A percentile compares a stretch with the other conserved stretches of the same genome.
phyloP scores from a whole-genome alignment of 2,797 vertebrate species.

The Gallinago stenura region DNA sequence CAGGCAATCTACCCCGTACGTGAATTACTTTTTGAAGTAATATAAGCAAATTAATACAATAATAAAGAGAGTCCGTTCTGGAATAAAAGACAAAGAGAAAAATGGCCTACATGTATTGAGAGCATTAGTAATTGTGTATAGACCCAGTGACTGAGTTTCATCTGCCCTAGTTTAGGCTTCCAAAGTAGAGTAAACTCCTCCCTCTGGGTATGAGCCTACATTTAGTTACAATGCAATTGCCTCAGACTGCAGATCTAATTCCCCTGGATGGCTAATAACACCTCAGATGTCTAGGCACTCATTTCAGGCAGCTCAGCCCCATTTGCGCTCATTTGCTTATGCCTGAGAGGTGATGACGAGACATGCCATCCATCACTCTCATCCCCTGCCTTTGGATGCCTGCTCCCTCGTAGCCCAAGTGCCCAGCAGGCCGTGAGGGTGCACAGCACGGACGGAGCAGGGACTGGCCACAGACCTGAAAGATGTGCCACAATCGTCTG shows the following conservation, averaged over 20 bases:
- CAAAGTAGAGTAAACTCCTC: background rate
- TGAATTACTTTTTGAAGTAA: background rate
- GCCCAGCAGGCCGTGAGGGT: background rate
- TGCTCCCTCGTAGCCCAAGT: rapidly evolving
- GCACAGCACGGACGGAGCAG: rapidly evolving
- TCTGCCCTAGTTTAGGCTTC: slow-evolving; percentile 1
- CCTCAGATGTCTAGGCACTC: background rate
- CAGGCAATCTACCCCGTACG: background rate
- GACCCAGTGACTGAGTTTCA: background rate
- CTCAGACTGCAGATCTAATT: background rate
- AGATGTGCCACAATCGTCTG: rapidly evolving
- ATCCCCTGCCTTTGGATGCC: background rate
- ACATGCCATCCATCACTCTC: background rate
- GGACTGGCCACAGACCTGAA: background rate
- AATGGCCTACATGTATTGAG: background rate
- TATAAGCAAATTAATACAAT: background rate
- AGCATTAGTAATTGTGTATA: background rate
- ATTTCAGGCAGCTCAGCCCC: background rate
- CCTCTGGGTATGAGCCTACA: background rate
- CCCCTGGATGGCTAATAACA: background rate
- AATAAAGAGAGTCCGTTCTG: background rate
- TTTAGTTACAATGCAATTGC: background rate
- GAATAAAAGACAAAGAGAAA: background rate
- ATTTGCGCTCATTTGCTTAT: background rate
- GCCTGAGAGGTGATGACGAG: background rate